A percentile compares a stretch with the other conserved stretches of the same genome.
Evolutionary conservation across 2,888 invertebrate genomes (phyloP).

Genomic region (Escarpia spicata): DNA sequence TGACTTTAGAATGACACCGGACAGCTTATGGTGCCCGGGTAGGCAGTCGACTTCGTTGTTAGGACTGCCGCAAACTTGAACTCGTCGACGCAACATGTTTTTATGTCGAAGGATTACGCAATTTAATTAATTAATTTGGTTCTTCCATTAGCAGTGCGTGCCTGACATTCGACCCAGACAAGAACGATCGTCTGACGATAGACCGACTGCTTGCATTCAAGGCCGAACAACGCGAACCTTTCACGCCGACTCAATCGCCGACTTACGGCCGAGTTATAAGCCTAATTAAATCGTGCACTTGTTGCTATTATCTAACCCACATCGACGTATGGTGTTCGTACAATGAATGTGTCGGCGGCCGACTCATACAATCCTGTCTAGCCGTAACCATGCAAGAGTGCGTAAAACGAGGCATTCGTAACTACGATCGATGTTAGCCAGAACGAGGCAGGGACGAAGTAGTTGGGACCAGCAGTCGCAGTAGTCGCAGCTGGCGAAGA

Average conservation of each 20-base stretch:
- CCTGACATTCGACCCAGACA: neutral
- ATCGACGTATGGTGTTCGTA: neutral
- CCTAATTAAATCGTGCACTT: conserved; percentile 12
- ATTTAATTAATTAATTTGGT: conserved; percentile 10
- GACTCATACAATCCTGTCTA: conserved; percentile 6
- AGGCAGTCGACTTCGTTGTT: neutral
- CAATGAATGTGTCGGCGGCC: neutral
- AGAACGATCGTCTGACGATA: neutral
- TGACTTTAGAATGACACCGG: neutral
- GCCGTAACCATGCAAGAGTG: conserved; percentile 1
- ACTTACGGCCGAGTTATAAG: neutral
- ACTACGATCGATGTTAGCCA: conserved; percentile 7
- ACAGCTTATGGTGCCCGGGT: neutral
- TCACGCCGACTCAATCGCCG: conserved; percentile 8
- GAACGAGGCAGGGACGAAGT: neutral
- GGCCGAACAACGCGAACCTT: neutral
- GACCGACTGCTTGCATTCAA: neutral
- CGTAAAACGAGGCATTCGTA: neutral
- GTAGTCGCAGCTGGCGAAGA: neutral
- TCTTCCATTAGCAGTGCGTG: neutral
- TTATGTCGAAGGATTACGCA: neutral
- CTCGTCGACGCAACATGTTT: neutral
- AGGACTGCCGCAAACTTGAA: neutral
- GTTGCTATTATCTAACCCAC: neutral
- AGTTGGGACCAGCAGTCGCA: neutral